Base-by-base conservation (phyloP, 2,888 invertebrate species). In the Nemotelus nigrinus region DNA sequence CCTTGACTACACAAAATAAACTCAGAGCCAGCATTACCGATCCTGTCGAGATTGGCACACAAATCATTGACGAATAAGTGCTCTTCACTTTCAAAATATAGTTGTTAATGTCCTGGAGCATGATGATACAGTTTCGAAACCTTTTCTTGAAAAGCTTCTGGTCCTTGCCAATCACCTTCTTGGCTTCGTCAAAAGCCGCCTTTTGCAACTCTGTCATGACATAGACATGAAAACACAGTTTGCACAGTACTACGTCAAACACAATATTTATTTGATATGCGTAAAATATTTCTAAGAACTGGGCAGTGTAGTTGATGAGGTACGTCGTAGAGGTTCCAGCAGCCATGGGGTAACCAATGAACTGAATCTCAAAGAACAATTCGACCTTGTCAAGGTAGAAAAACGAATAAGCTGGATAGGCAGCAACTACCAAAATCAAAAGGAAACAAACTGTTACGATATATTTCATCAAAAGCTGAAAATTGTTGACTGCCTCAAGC, bases 341-440 rank as follows among this genome's bases (percentile, higher is more conserved):
- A 25, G 10, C n/a, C 57, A 57, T 57, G 1, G 57, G 57, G 25
- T 8, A 57, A 8, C 57, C 57, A 10, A 57, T 57, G 25, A 57
- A 10, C 57, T 57, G 57, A 57, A 57, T 57, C 25, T 57, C 57
- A 10, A 57, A 57, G 10, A 57, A 57, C 25, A 57, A 57, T 57
- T 57, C 57, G 25, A 57, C 4, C 25, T 57, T 57, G 4, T 57
- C 3, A 5, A 57, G n/a, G 57, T 2, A 10, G 10, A 57, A 5
- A 8, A 57, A 3, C 25, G 57, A 10, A 10, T 57, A 57, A 10
- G n/a, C n/a, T 3, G 57, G 57, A 57, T 57, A 8, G 3, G n/a
- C 4, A 8, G 25, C 25, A 25, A 57, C 25, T 10, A 5, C 57
- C 57, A 10, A 4, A 4, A 57, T 25, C 10, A 57, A 2, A 1